Evolutionary conservation across 2,113 vertebrate species (phyloP), one percentile per base, ranked within the genome.

Genomic region (Macroglossus sobrinus): DNA sequence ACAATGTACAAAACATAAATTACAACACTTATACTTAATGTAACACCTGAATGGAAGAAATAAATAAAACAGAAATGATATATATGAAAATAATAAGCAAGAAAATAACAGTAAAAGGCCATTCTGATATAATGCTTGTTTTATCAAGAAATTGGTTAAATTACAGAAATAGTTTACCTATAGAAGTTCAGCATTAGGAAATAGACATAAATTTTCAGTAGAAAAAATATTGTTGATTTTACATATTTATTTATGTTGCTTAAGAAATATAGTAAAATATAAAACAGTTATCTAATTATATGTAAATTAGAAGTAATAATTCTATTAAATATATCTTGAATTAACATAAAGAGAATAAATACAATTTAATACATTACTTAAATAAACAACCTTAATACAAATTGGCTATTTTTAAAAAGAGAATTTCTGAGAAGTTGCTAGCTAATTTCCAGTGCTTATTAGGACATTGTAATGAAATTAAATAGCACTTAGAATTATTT

Each of bases 1-100:
- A 59, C 55, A 94, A 87, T 66, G 9, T 84, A 68, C 19, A 57
- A 55, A 78, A 93, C 45, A 79, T 93, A 93, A 87, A 81, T 93
- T 87, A 79, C 0, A 76, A 90, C 4, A 18, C 26, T 86, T 97
- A 86, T 85, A 86, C 4, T 19, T 19, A 89, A 66, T 61, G 24
- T 47, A 64, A 14, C 45, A 68, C 33, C 30, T 40, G 33, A 66
- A 5, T 66, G 19, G 38, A 86, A 94, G 16, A 95, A 82, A 81
- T 59, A 74, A 71, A 74, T 53, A 80, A 33, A 79, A 76, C 5
- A 10, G 2, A 13, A 64, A 82, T 74, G 53, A 3, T 10, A 50
- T 84, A 45, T 47, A 66, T 38, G 47, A 14, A 74, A 90, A 90
- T 0, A 78, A 1, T 38, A 94, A 45, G 8, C 12, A 30, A 30